phyloP scores from a whole-genome alignment of 2,888 invertebrate genomes.

The Caenorhabditis becei region DNA sequence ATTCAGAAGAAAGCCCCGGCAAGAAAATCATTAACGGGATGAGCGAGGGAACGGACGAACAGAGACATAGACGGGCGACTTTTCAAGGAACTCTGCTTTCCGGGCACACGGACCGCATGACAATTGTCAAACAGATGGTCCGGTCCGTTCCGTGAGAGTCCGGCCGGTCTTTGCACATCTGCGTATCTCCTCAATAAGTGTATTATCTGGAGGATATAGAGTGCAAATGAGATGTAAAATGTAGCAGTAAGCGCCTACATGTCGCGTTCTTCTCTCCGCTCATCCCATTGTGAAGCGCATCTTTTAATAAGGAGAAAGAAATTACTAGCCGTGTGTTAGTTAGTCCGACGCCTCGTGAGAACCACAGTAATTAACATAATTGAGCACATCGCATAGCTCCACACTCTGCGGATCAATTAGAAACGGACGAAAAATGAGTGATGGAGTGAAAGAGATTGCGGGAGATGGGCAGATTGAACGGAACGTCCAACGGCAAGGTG shows the following conservation, averaged over 20 bases:
- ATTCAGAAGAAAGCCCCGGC: conserved; percentile 6
- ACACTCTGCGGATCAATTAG: neutral
- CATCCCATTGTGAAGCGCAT: conserved; percentile 27
- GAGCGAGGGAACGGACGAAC: conserved; percentile 8
- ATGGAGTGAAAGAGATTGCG: conserved; percentile 4
- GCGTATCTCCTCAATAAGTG: conserved; percentile 55
- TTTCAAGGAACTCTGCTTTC: conserved; percentile 38
- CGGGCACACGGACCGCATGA: neutral
- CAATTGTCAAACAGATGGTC: conserved; percentile 59
- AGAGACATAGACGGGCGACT: conserved; percentile 32
- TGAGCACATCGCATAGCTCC: conserved; percentile 15
- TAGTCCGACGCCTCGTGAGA: conserved; percentile 6
- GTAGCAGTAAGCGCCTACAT: conserved; percentile 53
- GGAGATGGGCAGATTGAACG: conserved; percentile 13
- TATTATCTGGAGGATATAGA: conserved; percentile 58
- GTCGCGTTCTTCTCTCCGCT: conserved; percentile 19
- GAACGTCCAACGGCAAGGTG: conserved; percentile 42
- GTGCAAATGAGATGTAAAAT: conserved; percentile 62
- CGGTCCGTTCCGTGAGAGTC: conserved; percentile 6
- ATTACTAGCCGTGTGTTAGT: neutral
- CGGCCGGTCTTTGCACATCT: conserved; percentile 49
- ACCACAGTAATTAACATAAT: conserved; percentile 52
- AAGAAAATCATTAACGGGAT: conserved; percentile 49
- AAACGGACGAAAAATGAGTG: neutral
- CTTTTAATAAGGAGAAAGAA: conserved; percentile 37